Percentiles rank a stretch among this genome's conserved stretches.
These are phyloP conservation scores for Thaleichthys pacificus DNA, from an alignment of 2,797 vertebrate species.

Conservation along the genomic window DNA sequence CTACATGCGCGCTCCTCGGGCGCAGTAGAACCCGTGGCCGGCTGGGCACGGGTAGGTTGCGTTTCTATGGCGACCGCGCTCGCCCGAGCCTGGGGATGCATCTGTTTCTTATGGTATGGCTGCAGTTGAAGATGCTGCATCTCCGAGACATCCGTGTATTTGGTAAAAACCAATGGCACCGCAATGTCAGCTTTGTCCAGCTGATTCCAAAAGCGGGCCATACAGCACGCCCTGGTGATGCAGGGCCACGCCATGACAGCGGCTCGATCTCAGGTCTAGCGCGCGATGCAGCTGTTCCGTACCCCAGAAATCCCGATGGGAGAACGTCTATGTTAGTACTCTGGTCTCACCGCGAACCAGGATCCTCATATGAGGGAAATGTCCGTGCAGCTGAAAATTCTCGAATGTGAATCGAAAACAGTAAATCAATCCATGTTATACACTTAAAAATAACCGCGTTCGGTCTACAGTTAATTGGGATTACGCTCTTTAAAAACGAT, in stretches of 20 bases:
- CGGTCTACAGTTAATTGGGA: neutral
- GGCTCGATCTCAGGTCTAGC: constrained; percentile 10
- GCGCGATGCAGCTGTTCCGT: constrained; percentile 12
- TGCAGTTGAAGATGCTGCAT: constrained; percentile 77
- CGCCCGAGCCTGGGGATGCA: constrained; percentile 58
- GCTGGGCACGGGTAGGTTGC: constrained; percentile 74
- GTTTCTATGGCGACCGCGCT: constrained; percentile 80
- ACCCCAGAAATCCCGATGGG: neutral
- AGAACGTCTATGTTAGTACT: constrained; percentile 5
- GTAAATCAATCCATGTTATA: constrained; percentile 47
- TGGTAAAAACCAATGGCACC: constrained; percentile 92
- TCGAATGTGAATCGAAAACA: constrained; percentile 30
- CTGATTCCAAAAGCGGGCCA: constrained; percentile 98
- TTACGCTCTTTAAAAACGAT: neutral
- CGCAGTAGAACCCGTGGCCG: constrained; percentile 44
- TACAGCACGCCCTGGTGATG: constrained; percentile 96
- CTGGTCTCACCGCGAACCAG: constrained; percentile 11
- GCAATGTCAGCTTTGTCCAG: constrained; percentile 96
- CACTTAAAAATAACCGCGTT: neutral
- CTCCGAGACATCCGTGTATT: constrained; percentile 91
- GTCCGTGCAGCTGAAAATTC: constrained; percentile 44
- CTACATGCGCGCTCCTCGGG: constrained; percentile 72
- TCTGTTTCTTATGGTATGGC: constrained; percentile 57
- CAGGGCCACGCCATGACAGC: constrained; percentile 95
- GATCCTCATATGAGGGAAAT: constrained; percentile 37